These are phyloP conservation scores for Sminthopsis crassicaudata DNA, from an alignment of 2,113 vertebrate genomes.

Conservation along the genomic window DNA sequence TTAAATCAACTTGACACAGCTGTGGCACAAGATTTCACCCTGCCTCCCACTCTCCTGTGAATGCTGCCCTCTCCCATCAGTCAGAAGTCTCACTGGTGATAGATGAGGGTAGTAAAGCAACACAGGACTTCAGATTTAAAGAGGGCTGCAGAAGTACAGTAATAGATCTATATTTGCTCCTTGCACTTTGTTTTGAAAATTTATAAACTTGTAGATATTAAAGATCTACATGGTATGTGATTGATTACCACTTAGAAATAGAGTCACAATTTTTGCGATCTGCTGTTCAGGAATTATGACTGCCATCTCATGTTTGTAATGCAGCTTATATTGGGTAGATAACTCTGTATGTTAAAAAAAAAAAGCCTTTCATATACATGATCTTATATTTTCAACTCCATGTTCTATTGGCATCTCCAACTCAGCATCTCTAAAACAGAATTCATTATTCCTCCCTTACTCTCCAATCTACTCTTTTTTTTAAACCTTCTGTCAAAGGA, in stretches of 20 bases:
- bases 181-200: slow-evolving; percentile 4
- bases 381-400: slow-evolving; percentile 32
- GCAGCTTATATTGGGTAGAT: slow-evolving; percentile 11
- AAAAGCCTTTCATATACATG: slow-evolving; percentile 24
- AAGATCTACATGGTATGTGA: neutral
- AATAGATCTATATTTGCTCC: neutral
- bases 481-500: neutral
- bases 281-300: slow-evolving; percentile 28
- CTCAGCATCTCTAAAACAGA: neutral
- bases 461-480: neutral
- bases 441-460: neutral
- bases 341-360: neutral
- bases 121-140: neutral
- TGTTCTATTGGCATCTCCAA: neutral
- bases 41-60: slow-evolving; percentile 26
- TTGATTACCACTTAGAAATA: neutral
- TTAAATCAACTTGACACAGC: slow-evolving; percentile 52
- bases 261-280: neutral
- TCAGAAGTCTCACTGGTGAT: neutral
- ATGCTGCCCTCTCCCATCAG: neutral
- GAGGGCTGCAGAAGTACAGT: neutral
- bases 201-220: slow-evolving; percentile 23
- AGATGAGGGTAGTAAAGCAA: neutral
- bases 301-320: slow-evolving; percentile 47
- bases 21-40: neutral